phyloP scores from a whole-genome alignment of 1,140 invertebrate species.

The Rhopalosiphum maidis region DNA sequence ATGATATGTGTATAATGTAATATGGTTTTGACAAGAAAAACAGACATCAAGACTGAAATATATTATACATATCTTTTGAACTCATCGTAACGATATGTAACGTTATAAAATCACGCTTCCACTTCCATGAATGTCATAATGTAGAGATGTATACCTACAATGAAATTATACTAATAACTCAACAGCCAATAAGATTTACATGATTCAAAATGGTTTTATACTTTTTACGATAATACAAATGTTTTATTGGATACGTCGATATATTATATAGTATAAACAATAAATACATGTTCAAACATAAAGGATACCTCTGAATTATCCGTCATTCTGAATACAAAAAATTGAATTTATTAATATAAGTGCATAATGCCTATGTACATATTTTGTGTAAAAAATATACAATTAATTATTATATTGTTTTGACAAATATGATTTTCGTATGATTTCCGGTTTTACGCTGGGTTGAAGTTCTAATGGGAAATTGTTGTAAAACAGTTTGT shows the following conservation, averaged over 20 bases:
- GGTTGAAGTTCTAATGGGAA: conserved; percentile 8
- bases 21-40: not conserved
- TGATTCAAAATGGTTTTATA: not conserved
- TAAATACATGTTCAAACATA: not conserved
- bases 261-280: not conserved
- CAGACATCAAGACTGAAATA: not conserved
- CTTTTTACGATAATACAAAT: not conserved
- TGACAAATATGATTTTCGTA: not conserved
- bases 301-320: not conserved
- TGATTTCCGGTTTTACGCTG: not conserved
- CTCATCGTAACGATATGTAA: not conserved
- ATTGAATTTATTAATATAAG: not conserved
- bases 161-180: not conserved
- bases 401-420: not conserved
- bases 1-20: not conserved
- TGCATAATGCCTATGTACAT: not conserved
- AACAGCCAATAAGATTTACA: not conserved
- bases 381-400: not conserved
- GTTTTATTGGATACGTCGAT: not conserved
- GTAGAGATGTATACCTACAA: not conserved
- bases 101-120: not conserved
- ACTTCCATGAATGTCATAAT: not conserved
- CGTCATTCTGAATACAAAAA: not conserved
- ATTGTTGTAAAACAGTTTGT: conserved; percentile 31
- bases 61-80: not conserved